Evolutionary conservation across 1,140 invertebrate genomes (phyloP).

Genomic region (Solenopsis invicta): DNA sequence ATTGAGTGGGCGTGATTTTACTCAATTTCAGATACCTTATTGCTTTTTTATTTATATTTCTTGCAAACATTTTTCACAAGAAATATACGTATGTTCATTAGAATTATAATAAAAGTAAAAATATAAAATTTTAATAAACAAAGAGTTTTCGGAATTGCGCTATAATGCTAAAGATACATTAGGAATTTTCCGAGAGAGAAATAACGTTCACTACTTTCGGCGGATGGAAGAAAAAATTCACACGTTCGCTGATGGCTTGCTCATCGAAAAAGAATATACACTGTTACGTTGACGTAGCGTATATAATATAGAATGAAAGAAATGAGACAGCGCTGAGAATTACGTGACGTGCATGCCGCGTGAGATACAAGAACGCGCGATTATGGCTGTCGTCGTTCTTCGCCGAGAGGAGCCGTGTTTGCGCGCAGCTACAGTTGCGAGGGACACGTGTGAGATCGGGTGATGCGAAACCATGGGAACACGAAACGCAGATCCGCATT

Average conservation of each 20-base stretch:
- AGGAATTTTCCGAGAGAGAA: neutral
- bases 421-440: neutral
- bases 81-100: neutral
- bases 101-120: neutral
- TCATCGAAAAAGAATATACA: conserved; percentile 28
- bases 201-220: neutral
- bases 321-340: conserved; percentile 39
- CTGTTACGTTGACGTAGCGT: conserved; percentile 32
- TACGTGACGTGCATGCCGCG: conserved; percentile 39
- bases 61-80: neutral
- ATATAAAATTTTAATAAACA: conserved; percentile 11
- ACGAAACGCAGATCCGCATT: conserved; percentile 74
- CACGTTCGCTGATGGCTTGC: conserved; percentile 15
- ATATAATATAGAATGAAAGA: conserved; percentile 45
- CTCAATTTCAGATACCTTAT: neutral
- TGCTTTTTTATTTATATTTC: no score
- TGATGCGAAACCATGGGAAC: conserved; percentile 72
- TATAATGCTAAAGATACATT: neutral
- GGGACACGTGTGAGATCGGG: conserved; percentile 74
- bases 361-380: conserved; percentile 34
- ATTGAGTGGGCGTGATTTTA: no score
- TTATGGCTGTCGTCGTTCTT: conserved; percentile 42
- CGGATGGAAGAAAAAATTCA: neutral
- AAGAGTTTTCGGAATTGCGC: neutral
- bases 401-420: conserved; percentile 19